phyloP scores from a whole-genome alignment of 2,797 vertebrate species.

The Argya squamiceps region DNA sequence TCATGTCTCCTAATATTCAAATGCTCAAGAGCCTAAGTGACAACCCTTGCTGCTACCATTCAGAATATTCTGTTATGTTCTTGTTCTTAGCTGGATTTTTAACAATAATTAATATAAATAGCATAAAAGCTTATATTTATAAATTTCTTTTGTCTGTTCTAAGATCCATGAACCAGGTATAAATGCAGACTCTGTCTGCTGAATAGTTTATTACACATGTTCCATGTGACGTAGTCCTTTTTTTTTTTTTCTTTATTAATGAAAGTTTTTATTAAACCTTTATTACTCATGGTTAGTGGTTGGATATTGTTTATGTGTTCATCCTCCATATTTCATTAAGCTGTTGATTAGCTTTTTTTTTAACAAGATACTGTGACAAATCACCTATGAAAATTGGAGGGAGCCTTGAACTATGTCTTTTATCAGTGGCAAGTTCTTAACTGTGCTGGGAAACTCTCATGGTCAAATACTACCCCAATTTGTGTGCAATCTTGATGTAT shows the following conservation, averaged over 20 bases:
- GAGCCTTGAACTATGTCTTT: background rate
- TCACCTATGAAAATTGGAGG: background rate
- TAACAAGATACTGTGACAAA: background rate
- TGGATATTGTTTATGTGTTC: background rate
- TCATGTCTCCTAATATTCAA: background rate
- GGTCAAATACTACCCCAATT: background rate
- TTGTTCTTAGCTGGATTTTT: background rate
- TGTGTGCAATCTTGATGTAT: background rate
- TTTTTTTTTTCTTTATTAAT: background rate
- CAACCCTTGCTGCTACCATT: background rate
- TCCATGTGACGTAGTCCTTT: fast-evolving
- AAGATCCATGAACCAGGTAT: background rate
- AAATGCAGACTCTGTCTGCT: background rate
- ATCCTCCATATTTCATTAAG: background rate
- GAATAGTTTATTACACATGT: background rate
- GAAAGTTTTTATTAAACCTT: background rate
- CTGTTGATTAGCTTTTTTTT: background rate
- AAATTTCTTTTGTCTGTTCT: background rate
- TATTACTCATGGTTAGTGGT: fast-evolving
- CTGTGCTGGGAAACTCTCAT: fast-evolving
- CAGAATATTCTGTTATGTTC: background rate
- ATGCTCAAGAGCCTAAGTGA: background rate
- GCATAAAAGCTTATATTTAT: background rate
- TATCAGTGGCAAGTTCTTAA: background rate
- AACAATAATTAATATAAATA: background rate